Percentiles rank a stretch among this genome's conserved stretches.
Conservation (phyloP, 2,888 invertebrate species). For the Blastobasis lacticolella region DNA sequence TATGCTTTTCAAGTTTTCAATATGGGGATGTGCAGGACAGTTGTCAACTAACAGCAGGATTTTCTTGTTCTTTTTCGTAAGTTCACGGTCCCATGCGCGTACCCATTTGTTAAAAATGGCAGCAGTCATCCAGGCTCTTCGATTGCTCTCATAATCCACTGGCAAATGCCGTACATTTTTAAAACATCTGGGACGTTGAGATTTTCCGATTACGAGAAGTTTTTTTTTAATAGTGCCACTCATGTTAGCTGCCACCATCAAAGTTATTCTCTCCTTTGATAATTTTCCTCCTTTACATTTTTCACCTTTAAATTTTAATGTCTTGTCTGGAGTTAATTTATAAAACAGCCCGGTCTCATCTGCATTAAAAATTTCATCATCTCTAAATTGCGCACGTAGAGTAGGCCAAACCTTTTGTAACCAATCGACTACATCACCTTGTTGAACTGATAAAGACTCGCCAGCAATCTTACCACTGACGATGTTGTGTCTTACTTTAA, state of each 20-base stretch:
- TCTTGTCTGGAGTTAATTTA: conserved; percentile 6
- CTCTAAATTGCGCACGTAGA: conserved; percentile 5
- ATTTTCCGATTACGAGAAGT: conserved; percentile 17
- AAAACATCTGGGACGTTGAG: conserved; percentile 25
- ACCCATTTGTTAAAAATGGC: conserved; percentile 17
- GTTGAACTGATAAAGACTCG: not conserved
- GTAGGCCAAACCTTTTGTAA: not conserved
- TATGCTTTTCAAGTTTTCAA: conserved; percentile 19
- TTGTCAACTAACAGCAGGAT: conserved; percentile 28
- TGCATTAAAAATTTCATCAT: conserved; percentile 8
- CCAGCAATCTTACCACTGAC: conserved; percentile 6
- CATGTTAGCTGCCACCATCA: conserved; percentile 21
- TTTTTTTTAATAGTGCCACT: conserved; percentile 16
- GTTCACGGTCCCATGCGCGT: conserved; percentile 19
- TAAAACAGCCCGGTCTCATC: conserved; percentile 7
- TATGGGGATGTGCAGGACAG: conserved; percentile 17
- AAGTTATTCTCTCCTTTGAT: conserved; percentile 14
- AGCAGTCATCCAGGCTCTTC: conserved; percentile 35
- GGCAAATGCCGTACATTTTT: conserved; percentile 15
- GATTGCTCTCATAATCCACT: conserved; percentile 19
- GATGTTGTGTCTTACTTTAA: conserved; percentile 9
- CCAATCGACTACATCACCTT: conserved; percentile 1
- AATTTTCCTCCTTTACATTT: conserved; percentile 16
- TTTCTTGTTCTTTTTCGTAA: conserved; percentile 12
- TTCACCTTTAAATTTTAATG: conserved; percentile 11